Evolutionary conservation across 2,888 invertebrate species (phyloP), one percentile per base, ranked within the genome.

Genomic region (Zonitis immaculata): DNA sequence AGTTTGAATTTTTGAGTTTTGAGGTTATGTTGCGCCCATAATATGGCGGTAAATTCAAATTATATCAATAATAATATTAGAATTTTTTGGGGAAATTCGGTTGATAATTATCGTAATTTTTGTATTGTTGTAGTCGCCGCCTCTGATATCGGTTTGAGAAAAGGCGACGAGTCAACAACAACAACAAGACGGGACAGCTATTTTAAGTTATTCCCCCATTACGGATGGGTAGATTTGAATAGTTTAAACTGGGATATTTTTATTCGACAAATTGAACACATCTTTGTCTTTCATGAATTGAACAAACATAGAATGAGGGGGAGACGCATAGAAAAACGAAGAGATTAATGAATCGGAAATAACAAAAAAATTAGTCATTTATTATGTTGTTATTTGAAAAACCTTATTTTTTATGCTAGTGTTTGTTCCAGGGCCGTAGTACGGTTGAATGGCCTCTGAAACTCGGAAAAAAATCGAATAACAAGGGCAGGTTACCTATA

Each of bases 221-320:
- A 32, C 32, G 6, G 32, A 11, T 57, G 59, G 58, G 59, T 63
- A 61, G 64, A 62, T 63, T 63, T 66, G 62, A 64, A 64, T 65
- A 56, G 56, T 56, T 64, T 62, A n/a, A 64, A 63, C 62, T 62
- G 54, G 49, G 67, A 63, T 67, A 67, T 67, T 67, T 67, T 67
- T 67, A 67, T 65, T 63, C 64, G 62, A 64, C 64, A 65, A 60
- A 58, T 47, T 60, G 53, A 57, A 52, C 47, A 57, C 51, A 59
- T 62, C 62, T 58, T 62, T 61, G 52, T 61, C 58, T 61, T 51
- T 54, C 58, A 56, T 54, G 46, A 56, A 51, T 35, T 43, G 44
- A 54, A 54, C 14, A 14, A 32, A 7, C 14, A 14, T 14, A n/a
- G n/a, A 1, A 32, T 7, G 1, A 12, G 14, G 3, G 8, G 14